These are phyloP conservation scores for Pseudocheirus occidentalis DNA, from an alignment of 2,797 vertebrate genomes.

Conservation along the genomic window DNA sequence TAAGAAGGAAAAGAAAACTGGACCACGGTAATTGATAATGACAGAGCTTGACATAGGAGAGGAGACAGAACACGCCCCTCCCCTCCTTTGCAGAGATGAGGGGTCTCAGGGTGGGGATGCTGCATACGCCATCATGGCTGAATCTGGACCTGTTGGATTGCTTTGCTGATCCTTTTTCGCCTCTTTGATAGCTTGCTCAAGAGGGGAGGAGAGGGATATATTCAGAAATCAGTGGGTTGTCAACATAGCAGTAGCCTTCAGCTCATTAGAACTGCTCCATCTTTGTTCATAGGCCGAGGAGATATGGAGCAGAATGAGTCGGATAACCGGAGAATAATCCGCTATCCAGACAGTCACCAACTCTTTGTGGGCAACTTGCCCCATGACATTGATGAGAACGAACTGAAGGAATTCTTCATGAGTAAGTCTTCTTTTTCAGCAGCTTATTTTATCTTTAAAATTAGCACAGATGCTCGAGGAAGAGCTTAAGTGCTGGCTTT, in stretches of 20 bases:
- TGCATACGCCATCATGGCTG: neutral
- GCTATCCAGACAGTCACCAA: slow-evolving; percentile 98
- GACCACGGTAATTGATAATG: neutral
- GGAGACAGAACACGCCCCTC: neutral
- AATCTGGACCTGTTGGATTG: neutral
- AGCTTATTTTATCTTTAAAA: slow-evolving; percentile 24
- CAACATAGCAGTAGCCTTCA: neutral
- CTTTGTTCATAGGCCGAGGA: slow-evolving; percentile 88
- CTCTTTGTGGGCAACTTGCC: slow-evolving; percentile 99
- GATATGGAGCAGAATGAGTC: slow-evolving; percentile 92
- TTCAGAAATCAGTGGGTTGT: neutral
- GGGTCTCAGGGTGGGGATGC: neutral
- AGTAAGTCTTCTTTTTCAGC: slow-evolving; percentile 86
- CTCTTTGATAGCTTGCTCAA: neutral
- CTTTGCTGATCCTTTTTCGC: neutral
- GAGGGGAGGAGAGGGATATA: neutral
- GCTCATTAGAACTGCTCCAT: slow-evolving; percentile 16
- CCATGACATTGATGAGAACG: slow-evolving; percentile 99
- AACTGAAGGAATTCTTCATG: slow-evolving; percentile 99
- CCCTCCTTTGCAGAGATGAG: neutral
- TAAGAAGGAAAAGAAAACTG: neutral
- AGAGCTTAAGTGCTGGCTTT: neutral
- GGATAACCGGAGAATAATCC: slow-evolving; percentile 92
- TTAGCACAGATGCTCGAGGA: neutral
- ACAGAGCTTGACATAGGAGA: neutral